A percentile compares a stretch with the other conserved stretches of the same genome.
These are phyloP conservation scores for Lepisosteus osseus DNA, from an alignment of 2,113 vertebrate species.

Conservation along the genomic window DNA sequence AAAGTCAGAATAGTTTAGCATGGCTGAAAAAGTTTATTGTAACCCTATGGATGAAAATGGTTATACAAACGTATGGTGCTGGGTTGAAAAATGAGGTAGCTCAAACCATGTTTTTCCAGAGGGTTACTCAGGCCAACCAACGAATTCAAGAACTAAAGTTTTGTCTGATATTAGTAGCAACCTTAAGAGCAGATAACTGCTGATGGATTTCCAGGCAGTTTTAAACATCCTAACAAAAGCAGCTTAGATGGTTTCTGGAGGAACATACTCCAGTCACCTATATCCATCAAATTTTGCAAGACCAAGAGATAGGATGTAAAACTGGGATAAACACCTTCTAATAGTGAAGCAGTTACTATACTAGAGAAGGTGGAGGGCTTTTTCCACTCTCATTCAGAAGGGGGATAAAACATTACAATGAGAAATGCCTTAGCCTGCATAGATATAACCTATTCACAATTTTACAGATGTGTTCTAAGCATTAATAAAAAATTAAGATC, in stretches of 20 bases:
- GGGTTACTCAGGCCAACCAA: conserved; percentile 7
- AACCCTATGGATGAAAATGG: conserved; percentile 27
- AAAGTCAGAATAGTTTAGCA: conserved; percentile 7
- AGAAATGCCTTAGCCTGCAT: conserved; percentile 13
- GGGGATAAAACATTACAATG: background rate
- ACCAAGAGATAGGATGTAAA: background rate
- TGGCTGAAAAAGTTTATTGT: conserved; percentile 12
- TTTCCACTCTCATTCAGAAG: background rate
- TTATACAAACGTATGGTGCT: conserved; percentile 22
- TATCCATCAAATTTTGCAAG: conserved; percentile 1
- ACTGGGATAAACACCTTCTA: background rate
- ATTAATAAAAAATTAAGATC: conserved; percentile 4
- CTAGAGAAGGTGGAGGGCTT: too few relatives aligned
- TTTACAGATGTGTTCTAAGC: background rate
- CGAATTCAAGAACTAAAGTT: background rate
- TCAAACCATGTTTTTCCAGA: conserved; percentile 25
- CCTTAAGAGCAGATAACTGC: background rate
- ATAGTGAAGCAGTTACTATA: too few relatives aligned
- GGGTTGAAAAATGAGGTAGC: conserved; percentile 52
- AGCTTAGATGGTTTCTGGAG: background rate
- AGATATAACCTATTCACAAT: conserved; percentile 3
- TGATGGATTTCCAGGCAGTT: background rate
- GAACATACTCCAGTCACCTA: background rate
- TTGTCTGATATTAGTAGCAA: conserved; percentile 1
- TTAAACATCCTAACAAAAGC: conserved; percentile 13